Base-by-base conservation (phyloP, 2,797 vertebrate genomes). In the Takifugu ocellatus region DNA sequence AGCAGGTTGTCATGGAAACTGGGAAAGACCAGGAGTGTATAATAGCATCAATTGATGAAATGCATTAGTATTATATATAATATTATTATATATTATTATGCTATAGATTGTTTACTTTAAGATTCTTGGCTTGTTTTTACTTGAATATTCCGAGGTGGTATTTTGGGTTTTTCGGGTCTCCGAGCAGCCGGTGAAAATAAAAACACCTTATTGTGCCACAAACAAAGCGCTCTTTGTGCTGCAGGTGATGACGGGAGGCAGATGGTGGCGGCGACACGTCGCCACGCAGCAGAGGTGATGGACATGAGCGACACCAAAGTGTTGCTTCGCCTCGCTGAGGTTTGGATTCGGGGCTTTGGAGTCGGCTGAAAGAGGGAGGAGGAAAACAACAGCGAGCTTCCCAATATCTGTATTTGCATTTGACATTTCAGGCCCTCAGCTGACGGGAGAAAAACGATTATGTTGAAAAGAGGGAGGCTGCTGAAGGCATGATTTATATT, bases 331-430 rank as follows among this genome's bases (percentile, higher is more conserved):
- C 63, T 12, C 65, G 62, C 77, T 71, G 67, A 54, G 58, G 51
- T 58, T 56, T 33, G 31, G 2, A 58, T 56, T 53, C 50, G 25
- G 25, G 27, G 6, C 27, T 7, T 47, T n/a, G 44, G 54, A 26
- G 39, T 43, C 43, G 24, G 42, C 25, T 60, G 70, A 76, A 2
- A 71, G 79, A 65, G 66, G 58, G 46, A 2, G 31, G 31, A 3
- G 10, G 10, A 33, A 33, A 33, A 31, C 31, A 33, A 10, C 31
- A 53, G 55, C 33, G 10, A 53, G 51, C 56, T 33, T 68, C 73
- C 56, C 3, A 74, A 72, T 54, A 72, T 52, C 59, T 61, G 49
- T 51, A 79, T 84, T 83, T 80, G 66, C 75, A 80, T 86, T 72
- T 81, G 70, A 74, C 77, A 83, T 83, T 84, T 82, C 51, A 49